phyloP scores from a whole-genome alignment of 2,888 invertebrate species.

The Pyrocoelia pectoralis region DNA sequence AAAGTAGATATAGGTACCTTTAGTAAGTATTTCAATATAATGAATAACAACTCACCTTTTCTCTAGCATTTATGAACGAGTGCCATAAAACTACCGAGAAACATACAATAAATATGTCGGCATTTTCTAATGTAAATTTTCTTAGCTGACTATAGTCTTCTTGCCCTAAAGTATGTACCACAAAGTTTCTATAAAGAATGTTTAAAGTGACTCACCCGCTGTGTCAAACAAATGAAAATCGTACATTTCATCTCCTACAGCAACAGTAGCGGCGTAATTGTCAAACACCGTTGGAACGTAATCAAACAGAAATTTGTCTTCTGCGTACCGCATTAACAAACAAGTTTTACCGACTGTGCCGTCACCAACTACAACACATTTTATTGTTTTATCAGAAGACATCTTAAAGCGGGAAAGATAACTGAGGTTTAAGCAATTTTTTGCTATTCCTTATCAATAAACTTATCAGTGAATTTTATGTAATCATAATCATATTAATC shows the following conservation, averaged over 20 bases:
- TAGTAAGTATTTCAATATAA: too few species aligned
- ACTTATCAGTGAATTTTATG: not conserved
- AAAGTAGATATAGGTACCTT: too few species aligned
- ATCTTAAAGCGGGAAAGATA: not conserved
- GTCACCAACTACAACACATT: conserved; percentile 96
- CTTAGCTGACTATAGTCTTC: conserved; percentile 98
- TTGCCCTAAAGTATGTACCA: conserved; percentile 70
- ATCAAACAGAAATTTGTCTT: not conserved
- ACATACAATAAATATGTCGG: conserved; percentile 98
- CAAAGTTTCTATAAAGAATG: not conserved
- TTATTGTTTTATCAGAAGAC: conserved; percentile 68
- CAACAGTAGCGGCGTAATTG: not conserved
- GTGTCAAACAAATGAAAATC: conserved; percentile 15
- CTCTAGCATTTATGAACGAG: conserved; percentile 99
- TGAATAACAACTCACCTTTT: conserved; percentile 73
- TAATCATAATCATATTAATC: not conserved
- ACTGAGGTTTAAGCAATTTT: not conserved
- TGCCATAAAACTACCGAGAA: conserved; percentile 99
- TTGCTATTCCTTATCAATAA: not conserved
- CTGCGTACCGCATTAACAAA: conserved; percentile 8
- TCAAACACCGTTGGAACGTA: conserved; percentile 14
- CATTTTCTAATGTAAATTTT: conserved; percentile 97
- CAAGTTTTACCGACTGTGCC: conserved; percentile 95
- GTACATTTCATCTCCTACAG: not conserved
- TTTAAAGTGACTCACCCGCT: not conserved